Percentiles rank a stretch among this genome's conserved stretches.
Conservation (phyloP, 2,888 invertebrate species). For the Napeogenes sylphis region DNA sequence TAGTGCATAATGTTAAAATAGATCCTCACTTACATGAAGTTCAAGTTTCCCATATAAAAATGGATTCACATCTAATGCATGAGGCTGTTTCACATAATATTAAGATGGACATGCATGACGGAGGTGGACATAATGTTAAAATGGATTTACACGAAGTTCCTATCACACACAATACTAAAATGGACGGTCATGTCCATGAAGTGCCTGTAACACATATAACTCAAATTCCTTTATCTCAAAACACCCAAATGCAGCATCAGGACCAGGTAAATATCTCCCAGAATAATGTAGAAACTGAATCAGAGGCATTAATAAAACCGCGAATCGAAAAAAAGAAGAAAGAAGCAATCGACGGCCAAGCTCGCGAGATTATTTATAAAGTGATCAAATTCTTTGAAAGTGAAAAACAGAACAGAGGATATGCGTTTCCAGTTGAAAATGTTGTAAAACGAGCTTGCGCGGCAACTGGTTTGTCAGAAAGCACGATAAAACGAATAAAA, state of each 20-base stretch:
- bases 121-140: slow-evolving; percentile 11
- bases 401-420: slow-evolving; percentile 70
- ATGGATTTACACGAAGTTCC: slow-evolving; percentile 18
- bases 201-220: slow-evolving; percentile 22
- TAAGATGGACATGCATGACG: slow-evolving; percentile 16
- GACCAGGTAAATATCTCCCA: slow-evolving; percentile 19
- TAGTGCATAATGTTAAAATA: slow-evolving; percentile 28
- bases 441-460: slow-evolving; percentile 69
- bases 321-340: slow-evolving; percentile 64
- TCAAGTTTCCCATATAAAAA: slow-evolving; percentile 24
- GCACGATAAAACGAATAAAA: slow-evolving; percentile 69
- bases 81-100: slow-evolving; percentile 13
- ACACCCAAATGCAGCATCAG: slow-evolving; percentile 23
- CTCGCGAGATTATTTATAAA: slow-evolving; percentile 67
- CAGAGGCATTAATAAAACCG: slow-evolving; percentile 39
- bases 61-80: slow-evolving; percentile 24
- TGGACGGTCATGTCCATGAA: slow-evolving; percentile 26
- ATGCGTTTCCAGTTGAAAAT: slow-evolving; percentile 68
- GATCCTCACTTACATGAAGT: slow-evolving; percentile 34
- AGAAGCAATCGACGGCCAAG: slow-evolving; percentile 69
- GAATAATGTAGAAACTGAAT: slow-evolving; percentile 23
- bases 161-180: slow-evolving; percentile 15
- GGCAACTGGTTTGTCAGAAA: slow-evolving; percentile 67
- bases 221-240: slow-evolving; percentile 21
- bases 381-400: slow-evolving; percentile 72